Evolutionary conservation across 1,140 invertebrate genomes (phyloP).

Genomic region (Oryzaephilus surinamensis): DNA sequence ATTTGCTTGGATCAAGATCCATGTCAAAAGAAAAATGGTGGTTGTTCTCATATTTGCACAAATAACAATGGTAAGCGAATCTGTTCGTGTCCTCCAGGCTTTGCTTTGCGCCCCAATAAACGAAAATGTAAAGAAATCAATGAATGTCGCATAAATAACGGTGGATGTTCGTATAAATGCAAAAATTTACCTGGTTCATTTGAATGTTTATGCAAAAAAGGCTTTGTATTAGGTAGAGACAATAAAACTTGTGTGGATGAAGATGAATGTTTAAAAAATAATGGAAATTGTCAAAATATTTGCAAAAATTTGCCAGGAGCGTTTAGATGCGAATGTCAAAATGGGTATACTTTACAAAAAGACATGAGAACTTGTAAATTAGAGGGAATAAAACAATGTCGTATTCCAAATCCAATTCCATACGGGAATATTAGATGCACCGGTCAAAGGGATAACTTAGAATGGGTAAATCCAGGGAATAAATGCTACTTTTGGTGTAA

Average conservation of each 20-base stretch:
- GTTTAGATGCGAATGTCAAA: slow-evolving; percentile 39
- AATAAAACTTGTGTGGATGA: slow-evolving; percentile 45
- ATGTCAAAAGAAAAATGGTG: slow-evolving; percentile 43
- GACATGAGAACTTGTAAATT: slow-evolving; percentile 17
- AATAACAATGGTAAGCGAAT: slow-evolving; percentile 32
- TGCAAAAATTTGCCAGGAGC: slow-evolving; percentile 39
- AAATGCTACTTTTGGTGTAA: slow-evolving; percentile 47
- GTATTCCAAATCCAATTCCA: slow-evolving; percentile 10
- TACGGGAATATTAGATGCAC: slow-evolving; percentile 19
- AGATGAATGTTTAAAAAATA: slow-evolving; percentile 47
- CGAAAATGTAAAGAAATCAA: slow-evolving; percentile 49
- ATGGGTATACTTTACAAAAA: slow-evolving; percentile 28
- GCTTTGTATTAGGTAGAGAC: slow-evolving; percentile 37
- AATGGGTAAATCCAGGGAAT: too few species aligned
- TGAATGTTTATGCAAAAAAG: slow-evolving; percentile 44
- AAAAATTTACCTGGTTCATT: slow-evolving; percentile 53
- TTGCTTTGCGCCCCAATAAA: slow-evolving; percentile 37
- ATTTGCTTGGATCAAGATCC: slow-evolving; percentile 20
- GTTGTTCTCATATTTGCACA: slow-evolving; percentile 52
- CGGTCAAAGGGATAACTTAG: slow-evolving; percentile 10
- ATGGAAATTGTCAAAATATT: slow-evolving; percentile 42
- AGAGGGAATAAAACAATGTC: slow-evolving; percentile 13
- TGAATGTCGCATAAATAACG: slow-evolving; percentile 54
- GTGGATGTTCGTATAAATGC: slow-evolving; percentile 56
- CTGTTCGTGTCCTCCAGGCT: slow-evolving; percentile 47